These are phyloP conservation scores for Hartigia nigra DNA, from an alignment of 2,888 invertebrate genomes.

Conservation along the genomic window DNA sequence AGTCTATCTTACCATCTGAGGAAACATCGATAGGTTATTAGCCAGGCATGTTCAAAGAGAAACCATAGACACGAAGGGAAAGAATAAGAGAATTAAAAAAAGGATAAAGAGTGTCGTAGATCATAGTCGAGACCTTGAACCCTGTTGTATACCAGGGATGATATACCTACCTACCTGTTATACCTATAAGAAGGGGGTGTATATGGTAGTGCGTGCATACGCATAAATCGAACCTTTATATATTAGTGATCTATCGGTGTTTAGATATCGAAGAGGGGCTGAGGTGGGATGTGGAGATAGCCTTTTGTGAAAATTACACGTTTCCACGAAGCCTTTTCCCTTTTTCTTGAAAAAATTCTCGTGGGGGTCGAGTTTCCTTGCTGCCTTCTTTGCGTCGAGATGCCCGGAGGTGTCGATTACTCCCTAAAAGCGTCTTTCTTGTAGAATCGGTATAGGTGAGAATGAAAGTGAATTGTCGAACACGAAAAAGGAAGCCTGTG, in stretches of 20 bases:
- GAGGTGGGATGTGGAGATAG: neutral
- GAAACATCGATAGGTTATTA: slow-evolving; percentile 44
- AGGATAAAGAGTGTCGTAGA: slow-evolving; percentile 14
- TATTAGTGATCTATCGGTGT: slow-evolving; percentile 50
- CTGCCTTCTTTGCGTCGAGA: neutral
- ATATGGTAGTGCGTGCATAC: slow-evolving; percentile 37
- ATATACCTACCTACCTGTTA: neutral
- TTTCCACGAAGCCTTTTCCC: neutral
- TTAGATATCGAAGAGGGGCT: neutral
- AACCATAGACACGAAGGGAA: neutral
- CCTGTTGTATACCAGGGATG: slow-evolving; percentile 14
- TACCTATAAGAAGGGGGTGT: slow-evolving; percentile 10
- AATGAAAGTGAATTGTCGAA: neutral
- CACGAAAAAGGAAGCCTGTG: neutral
- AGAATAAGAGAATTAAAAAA: neutral
- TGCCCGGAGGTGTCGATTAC: neutral
- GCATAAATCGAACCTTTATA: slow-evolving; percentile 63
- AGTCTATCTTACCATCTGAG: slow-evolving; percentile 46
- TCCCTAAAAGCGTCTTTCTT: neutral
- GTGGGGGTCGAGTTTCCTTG: neutral
- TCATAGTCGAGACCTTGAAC: neutral
- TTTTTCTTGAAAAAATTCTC: neutral
- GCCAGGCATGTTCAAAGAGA: slow-evolving; percentile 9
- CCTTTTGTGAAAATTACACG: neutral
- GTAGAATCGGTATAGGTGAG: neutral